These are phyloP conservation scores for Pollenia griseotomentosa DNA, from an alignment of 2,888 invertebrate species.

Conservation along the genomic window DNA sequence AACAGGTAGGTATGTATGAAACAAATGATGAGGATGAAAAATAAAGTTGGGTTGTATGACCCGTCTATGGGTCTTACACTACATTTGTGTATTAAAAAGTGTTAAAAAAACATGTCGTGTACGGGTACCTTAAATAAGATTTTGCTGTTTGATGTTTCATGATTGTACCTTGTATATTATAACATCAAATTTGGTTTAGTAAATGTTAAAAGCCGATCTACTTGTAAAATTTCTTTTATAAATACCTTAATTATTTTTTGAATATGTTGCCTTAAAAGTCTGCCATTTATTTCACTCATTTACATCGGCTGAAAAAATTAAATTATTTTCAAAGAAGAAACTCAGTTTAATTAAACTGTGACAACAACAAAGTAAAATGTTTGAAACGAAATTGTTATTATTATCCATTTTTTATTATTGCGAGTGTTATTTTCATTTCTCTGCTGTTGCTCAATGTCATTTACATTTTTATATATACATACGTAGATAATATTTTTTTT, in stretches of 20 bases:
- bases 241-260: not conserved
- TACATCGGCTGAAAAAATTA: conserved; percentile 32
- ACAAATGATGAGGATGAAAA: too few species aligned
- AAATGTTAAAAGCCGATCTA: conserved; percentile 10
- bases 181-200: conserved; percentile 7
- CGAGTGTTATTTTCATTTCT: conserved; percentile 52
- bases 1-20: too few species aligned
- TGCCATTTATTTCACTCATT: conserved; percentile 12
- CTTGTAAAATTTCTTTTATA: not conserved
- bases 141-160: too few species aligned
- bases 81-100: too few species aligned
- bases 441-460: conserved; percentile 59
- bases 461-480: conserved; percentile 54
- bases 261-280: not conserved
- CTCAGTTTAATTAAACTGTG: conserved; percentile 62
- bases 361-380: conserved; percentile 48
- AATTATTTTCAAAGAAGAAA: conserved; percentile 42
- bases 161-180: too few species aligned
- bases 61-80: too few species aligned
- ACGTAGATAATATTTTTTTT: conserved; percentile 9
- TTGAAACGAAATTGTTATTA: conserved; percentile 68
- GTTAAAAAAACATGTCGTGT: too few species aligned
- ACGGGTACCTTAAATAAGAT: too few species aligned
- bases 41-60: too few species aligned
- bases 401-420: conserved; percentile 58